A percentile compares a stretch with the other conserved stretches of the same genome.
Conservation (phyloP, 1,140 invertebrate species). For the Musca vetustissima region DNA sequence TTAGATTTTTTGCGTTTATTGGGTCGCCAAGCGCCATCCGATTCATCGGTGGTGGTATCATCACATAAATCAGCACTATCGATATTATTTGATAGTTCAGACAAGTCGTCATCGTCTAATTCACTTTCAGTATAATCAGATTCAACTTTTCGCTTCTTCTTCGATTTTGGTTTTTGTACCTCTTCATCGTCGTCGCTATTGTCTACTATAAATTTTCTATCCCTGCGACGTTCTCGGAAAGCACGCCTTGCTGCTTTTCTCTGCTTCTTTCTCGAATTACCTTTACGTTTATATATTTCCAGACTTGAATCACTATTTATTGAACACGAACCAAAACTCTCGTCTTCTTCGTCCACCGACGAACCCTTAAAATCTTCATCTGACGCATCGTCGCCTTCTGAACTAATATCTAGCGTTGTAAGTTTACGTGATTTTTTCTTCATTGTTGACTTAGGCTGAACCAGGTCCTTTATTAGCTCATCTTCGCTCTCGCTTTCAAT, state of each 20-base stretch:
- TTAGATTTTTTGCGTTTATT: conserved; percentile 47
- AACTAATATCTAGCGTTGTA: conserved; percentile 79
- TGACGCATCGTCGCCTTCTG: conserved; percentile 77
- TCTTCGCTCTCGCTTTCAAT: neutral
- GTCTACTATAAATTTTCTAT: conserved; percentile 50
- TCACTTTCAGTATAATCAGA: conserved; percentile 59
- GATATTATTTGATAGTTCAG: conserved; percentile 60
- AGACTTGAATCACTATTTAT: conserved; percentile 47
- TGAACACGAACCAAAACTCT: conserved; percentile 43
- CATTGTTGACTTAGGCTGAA: conserved; percentile 37
- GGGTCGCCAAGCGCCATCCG: conserved; percentile 48
- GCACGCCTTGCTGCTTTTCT: conserved; percentile 44
- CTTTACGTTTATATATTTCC: conserved; percentile 41
- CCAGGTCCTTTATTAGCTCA: neutral
- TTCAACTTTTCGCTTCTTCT: conserved; percentile 49
- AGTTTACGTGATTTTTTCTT: conserved; percentile 74
- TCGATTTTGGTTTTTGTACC: conserved; percentile 37
- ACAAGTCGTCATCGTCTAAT: conserved; percentile 61
- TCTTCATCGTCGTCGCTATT: conserved; percentile 51
- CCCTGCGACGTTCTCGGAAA: conserved; percentile 45
- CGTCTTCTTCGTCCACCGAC: conserved; percentile 45
- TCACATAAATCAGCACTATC: conserved; percentile 62
- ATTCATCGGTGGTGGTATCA: conserved; percentile 50
- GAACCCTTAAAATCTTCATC: conserved; percentile 83
- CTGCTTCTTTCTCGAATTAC: conserved; percentile 38